Conservation (phyloP, 2,113 vertebrate species). For the Mesembrinibis cayennensis region DNA sequence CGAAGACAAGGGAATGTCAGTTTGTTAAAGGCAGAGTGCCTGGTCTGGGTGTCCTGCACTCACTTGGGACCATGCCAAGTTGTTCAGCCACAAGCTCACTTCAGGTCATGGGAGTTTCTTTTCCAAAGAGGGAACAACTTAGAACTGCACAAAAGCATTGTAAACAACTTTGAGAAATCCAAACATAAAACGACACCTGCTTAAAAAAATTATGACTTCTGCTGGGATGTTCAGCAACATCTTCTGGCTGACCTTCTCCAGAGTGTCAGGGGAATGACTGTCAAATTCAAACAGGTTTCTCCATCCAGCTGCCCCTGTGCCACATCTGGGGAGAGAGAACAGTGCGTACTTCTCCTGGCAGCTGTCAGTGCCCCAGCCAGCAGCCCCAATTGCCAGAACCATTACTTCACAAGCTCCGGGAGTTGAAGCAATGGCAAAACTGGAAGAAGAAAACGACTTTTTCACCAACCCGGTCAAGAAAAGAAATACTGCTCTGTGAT, state of each 20-base stretch:
- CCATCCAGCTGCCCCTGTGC: background rate
- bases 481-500: background rate
- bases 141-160: background rate
- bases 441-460: background rate
- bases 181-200: background rate
- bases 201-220: background rate
- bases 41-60: background rate
- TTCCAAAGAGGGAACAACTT: background rate
- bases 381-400: background rate
- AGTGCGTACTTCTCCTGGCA: background rate
- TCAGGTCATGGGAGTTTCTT: background rate
- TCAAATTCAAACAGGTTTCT: background rate
- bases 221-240: background rate
- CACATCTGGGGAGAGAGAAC: background rate
- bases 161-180: background rate
- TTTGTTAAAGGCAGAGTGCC: background rate
- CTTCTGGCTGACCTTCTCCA: background rate
- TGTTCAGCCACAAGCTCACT: background rate
- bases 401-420: background rate
- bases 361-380: background rate
- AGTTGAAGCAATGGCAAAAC: background rate
- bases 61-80: background rate
- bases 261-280: background rate
- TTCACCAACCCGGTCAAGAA: background rate
- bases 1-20: background rate